phyloP scores from a whole-genome alignment of 2,113 vertebrate species.

The Albula goreensis region DNA sequence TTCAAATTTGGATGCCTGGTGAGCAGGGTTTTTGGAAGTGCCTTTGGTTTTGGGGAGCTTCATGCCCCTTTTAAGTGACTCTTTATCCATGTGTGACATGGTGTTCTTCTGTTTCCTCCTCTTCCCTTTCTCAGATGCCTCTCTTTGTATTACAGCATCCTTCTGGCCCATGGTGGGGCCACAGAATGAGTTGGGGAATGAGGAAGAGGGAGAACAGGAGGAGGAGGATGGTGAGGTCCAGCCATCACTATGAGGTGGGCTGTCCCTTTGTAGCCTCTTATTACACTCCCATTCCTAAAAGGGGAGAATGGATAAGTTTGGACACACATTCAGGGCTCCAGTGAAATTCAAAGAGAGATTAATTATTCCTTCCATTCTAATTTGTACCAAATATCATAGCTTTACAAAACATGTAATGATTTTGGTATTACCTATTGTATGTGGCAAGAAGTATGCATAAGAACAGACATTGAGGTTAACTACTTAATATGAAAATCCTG shows the following conservation, averaged over 20 bases:
- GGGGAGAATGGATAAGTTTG: not conserved
- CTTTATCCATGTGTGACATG: not conserved
- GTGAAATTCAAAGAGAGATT: not conserved
- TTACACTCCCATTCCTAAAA: slow-evolving; percentile 42
- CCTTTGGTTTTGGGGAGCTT: not conserved
- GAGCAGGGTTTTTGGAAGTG: not conserved
- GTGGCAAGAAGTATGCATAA: not conserved
- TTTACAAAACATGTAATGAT: not conserved
- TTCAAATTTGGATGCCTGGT: not conserved
- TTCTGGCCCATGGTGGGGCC: slow-evolving; percentile 25
- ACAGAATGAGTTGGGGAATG: slow-evolving; percentile 20
- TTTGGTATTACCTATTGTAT: not conserved
- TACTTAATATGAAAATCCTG: not conserved
- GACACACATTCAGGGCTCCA: not conserved
- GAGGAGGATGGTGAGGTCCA: slow-evolving; percentile 27
- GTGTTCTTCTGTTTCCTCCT: not conserved
- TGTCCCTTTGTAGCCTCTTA: slow-evolving; percentile 21
- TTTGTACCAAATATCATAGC: not conserved
- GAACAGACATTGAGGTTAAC: not conserved
- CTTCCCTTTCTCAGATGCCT: slow-evolving; percentile 42
- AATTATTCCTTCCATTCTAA: not conserved
- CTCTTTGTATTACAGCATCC: slow-evolving; percentile 53
- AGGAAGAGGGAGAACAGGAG: slow-evolving; percentile 34
- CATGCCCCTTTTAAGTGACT: not conserved
- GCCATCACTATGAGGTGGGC: slow-evolving; percentile 28